Percentiles rank a stretch among this genome's conserved stretches.
These are phyloP conservation scores for Thamnophis elegans DNA, from an alignment of 2,797 vertebrate genomes.

Conservation along the genomic window DNA sequence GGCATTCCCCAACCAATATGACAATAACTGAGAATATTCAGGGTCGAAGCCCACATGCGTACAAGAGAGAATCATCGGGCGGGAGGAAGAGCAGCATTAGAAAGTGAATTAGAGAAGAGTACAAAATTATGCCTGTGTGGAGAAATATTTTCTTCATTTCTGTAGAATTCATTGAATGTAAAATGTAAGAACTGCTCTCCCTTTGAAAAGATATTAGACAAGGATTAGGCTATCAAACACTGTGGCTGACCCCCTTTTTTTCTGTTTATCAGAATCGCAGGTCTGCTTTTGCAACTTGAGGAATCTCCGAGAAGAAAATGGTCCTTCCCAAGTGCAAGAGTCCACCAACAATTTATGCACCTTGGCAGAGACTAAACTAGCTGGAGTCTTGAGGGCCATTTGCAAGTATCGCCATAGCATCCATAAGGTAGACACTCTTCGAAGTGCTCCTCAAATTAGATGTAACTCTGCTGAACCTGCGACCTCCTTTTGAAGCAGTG, in stretches of 20 bases:
- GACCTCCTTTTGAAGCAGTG: neutral
- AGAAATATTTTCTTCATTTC: neutral
- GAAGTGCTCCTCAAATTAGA: neutral
- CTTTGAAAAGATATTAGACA: neutral
- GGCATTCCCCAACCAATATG: neutral
- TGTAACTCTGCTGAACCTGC: neutral
- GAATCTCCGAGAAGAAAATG: conserved; percentile 18
- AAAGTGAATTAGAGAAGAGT: neutral
- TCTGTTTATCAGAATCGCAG: conserved; percentile 1
- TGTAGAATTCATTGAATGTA: neutral
- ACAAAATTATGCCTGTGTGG: neutral
- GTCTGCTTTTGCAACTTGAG: conserved; percentile 13
- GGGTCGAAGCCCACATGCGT: neutral
- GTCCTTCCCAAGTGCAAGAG: neutral
- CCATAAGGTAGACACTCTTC: conserved; percentile 11
- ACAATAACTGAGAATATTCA: neutral
- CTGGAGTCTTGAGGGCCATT: conserved; percentile 7
- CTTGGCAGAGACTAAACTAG: conserved; percentile 12
- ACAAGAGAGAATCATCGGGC: neutral
- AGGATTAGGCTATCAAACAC: neutral
- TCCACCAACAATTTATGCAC: neutral
- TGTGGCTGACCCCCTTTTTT: neutral
- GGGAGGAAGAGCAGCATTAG: neutral
- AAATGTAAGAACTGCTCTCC: neutral
- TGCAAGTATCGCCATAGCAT: conserved; percentile 29